These are phyloP conservation scores for Cydia amplana DNA, from an alignment of 1,140 invertebrate genomes.

Conservation along the genomic window DNA sequence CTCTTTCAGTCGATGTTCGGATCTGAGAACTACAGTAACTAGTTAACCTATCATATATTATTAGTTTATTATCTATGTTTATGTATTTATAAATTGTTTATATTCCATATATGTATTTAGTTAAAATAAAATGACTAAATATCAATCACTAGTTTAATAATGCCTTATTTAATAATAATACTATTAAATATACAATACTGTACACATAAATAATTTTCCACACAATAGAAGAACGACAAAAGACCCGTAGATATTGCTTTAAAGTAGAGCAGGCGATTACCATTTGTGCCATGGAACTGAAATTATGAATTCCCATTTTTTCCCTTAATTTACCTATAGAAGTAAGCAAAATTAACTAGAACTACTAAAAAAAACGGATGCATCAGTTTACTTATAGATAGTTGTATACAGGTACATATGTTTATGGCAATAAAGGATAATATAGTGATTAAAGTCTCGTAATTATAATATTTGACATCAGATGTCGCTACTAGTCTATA, in stretches of 20 bases:
- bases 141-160: conserved; percentile 45
- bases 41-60: conserved; percentile 37
- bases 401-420: too few species aligned
- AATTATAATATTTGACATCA: neutral
- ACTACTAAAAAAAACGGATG: too few species aligned
- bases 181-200: conserved; percentile 56
- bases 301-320: neutral
- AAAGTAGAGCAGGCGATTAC: neutral
- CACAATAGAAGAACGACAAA: conserved; percentile 37
- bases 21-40: conserved; percentile 70
- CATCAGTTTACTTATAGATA: too few species aligned
- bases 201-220: conserved; percentile 51
- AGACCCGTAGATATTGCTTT: conserved; percentile 9
- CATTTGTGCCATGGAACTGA: neutral
- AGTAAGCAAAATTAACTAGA: too few species aligned
- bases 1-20: conserved; percentile 75
- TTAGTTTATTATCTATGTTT: conserved; percentile 47
- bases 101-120: conserved; percentile 23
- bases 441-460: too few species aligned
- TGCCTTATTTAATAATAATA: conserved; percentile 54
- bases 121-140: conserved; percentile 5
- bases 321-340: neutral
- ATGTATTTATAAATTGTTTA: conserved; percentile 45
- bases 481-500: neutral
- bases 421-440: too few species aligned